Percentiles rank a stretch among this genome's conserved stretches.
Conservation (phyloP, 2,888 invertebrate species). For the Trypoxylon attenuatum region DNA sequence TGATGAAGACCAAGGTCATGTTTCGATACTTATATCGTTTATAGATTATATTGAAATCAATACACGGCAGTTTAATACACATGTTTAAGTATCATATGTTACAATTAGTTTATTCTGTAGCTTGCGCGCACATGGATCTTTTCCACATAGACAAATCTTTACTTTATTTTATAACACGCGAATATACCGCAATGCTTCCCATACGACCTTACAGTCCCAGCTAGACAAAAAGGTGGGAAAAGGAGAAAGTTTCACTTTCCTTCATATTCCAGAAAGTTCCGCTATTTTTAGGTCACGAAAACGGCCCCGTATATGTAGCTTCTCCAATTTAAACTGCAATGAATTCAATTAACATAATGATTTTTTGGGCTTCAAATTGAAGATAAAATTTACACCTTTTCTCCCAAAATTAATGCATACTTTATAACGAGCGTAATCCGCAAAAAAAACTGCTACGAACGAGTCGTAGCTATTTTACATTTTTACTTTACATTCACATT, state of each 20-base stretch:
- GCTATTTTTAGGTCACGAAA: background rate
- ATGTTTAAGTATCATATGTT: background rate
- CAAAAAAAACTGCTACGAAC: no score
- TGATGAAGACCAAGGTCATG: slow-evolving; percentile 17
- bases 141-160: no score
- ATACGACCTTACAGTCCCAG: background rate
- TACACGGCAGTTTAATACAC: background rate
- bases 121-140: no score
- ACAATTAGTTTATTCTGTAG: background rate
- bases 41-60: background rate
- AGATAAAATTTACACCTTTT: no score
- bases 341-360: no score
- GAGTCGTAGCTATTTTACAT: background rate
- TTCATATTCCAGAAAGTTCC: background rate
- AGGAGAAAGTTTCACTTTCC: slow-evolving; percentile 1
- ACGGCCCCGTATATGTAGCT: background rate
- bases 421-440: no score
- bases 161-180: slow-evolving; percentile 7
- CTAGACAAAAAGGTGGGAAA: background rate
- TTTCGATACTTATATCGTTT: slow-evolving; percentile 12
- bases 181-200: slow-evolving; percentile 1
- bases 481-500: background rate
- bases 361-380: no score
- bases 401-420: no score
- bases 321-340: no score